Evolutionary conservation across 1,140 invertebrate species (phyloP), one percentile per base, ranked within the genome.

Genomic region (Drosophila elegans): DNA sequence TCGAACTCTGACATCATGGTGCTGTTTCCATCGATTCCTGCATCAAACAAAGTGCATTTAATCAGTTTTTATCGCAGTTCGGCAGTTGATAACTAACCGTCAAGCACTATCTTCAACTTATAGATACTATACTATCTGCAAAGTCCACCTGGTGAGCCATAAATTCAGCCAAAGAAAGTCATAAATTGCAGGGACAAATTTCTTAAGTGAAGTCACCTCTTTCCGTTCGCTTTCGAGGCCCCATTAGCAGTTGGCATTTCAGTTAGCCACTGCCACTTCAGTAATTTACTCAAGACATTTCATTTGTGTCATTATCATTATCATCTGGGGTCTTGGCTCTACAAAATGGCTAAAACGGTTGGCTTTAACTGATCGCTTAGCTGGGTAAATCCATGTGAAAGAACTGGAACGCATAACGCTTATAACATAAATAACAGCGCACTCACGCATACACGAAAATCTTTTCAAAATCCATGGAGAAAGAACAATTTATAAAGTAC

Each of bases 361-460:
- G 49, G 34, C 72, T 53, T 66, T 75, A 67, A 68, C 62, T 59
- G 73, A 76, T 68, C 74, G 51, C 54, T 60, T 68, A 53, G 72
- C 62, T 21, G 51, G 49, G 45, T 46, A 49, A 55, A 42, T 60
- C 63, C 63, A 78, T 53, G 74, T 62, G 74, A 78, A 77, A 71
- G 74, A 78, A 78, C 63, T 78, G 74, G 74, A 78, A 78, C 74
- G 74, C 74, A 71, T 62, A 77, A 56, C 48, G 62, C 55, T 57
- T 39, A 69, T 61, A 76, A 61, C 74, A 78, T 78, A 77, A 78
- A 78, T 76, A 67, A 57, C 60, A 75, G 67, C 51, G 5, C 5
- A 42, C 68, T 62, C 48, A 73, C 67, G 51, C 55, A 56, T 44
- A 73, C 46, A 29, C 45, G 6, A 44, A 49, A 74, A 44, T 32